Evolutionary conservation across 2,888 invertebrate species (phyloP), one percentile per base, ranked within the genome.

Genomic region (Nephrotoma flavescens): DNA sequence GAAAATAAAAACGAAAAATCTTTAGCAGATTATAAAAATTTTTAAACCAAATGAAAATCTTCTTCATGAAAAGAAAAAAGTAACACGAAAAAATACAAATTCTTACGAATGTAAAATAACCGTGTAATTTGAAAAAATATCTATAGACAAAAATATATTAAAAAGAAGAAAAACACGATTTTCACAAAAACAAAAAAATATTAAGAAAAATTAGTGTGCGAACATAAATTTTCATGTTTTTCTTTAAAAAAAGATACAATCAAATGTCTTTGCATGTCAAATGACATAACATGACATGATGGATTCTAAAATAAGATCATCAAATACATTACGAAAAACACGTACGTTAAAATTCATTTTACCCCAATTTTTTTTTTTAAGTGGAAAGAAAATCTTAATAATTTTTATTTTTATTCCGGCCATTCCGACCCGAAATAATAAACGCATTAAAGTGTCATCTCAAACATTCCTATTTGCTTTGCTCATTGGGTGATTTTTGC

Each of bases 181-280:
- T 84, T 84, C 84, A 84, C 15, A 84, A 84, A 84, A 84, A 84
- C n/a, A 84, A 83, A 83, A 83, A 42, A 42, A 84, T 42, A 42
- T 42, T 42, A 84, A 84, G 42, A 84, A 85, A 85, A 85, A 85
- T 44, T 44, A 44, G 85, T 85, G 85, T 44, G 85, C 44, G 85
- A 85, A 85, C 85, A 85, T 44, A 19, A 11, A 85, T 85, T 85
- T 85, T 85, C 85, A 85, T 85, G 85, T 85, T 85, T 85, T 85
- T 85, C 42, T 84, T 84, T 42, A 12, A 42, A 42, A 84, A 84
- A 41, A 84, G 42, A 84, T 42, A 84, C 84, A 41, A 42, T 84
- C 84, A 85, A 85, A 85, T 85, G 85, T 85, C 85, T 42, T 85
- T 85, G 45, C 85, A 85, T 85, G 85, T 85, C 85, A 85, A 85